phyloP scores from a whole-genome alignment of 2,113 vertebrate species.

The Ifrita kowaldi region DNA sequence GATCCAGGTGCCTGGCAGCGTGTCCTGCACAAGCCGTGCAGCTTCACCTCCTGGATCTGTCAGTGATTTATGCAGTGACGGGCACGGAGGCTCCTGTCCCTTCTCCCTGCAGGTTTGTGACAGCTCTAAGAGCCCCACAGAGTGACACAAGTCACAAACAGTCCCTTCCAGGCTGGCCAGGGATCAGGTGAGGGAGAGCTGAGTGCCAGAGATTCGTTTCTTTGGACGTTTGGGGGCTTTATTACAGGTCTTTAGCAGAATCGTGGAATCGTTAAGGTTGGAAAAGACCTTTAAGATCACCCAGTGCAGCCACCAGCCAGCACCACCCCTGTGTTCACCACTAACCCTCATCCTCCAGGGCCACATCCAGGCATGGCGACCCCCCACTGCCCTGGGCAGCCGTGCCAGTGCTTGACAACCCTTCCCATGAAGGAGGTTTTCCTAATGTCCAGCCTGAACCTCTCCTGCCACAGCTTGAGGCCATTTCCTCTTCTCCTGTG shows the following conservation, averaged over 20 bases:
- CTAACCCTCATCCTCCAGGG: background rate
- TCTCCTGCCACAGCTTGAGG: background rate
- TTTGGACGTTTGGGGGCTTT: background rate
- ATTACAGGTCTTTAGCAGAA: rapidly evolving
- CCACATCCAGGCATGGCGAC: background rate
- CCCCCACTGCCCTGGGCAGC: background rate
- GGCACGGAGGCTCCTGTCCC: background rate
- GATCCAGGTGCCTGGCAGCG: background rate
- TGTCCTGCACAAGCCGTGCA: background rate
- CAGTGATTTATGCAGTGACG: background rate
- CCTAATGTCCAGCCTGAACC: rapidly evolving
- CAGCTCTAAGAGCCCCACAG: background rate
- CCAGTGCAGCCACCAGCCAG: background rate
- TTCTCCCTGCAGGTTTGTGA: background rate
- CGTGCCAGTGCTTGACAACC: background rate
- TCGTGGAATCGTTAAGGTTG: rapidly evolving
- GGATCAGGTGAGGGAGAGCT: background rate
- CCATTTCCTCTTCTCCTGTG: too few species aligned
- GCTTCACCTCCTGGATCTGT: background rate
- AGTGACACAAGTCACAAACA: rapidly evolving
- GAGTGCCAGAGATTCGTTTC: rapidly evolving
- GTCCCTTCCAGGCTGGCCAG: background rate
- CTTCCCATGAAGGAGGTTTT: background rate
- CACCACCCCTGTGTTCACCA: background rate
- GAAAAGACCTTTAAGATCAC: too few species aligned